Evolutionary conservation across 2,797 vertebrate genomes (phyloP).

Genomic region (Nyctibius grandis): DNA sequence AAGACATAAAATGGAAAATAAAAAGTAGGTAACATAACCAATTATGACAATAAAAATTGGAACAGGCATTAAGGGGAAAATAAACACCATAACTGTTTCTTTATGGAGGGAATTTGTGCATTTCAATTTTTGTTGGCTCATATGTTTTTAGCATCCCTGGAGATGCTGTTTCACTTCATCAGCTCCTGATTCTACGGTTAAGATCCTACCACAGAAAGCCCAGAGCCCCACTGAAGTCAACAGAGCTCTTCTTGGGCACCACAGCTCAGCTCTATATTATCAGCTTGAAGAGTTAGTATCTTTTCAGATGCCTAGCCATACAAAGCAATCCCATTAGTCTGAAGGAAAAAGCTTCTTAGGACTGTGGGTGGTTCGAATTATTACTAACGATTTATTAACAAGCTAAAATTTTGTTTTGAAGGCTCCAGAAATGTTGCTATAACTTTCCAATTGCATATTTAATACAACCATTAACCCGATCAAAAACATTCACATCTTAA

Average conservation of each 20-base stretch:
- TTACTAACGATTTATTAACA: not conserved
- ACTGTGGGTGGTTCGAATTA: not conserved
- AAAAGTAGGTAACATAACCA: not conserved
- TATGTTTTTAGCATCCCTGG: not conserved
- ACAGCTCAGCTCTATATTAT: not conserved
- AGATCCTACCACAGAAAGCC: not conserved
- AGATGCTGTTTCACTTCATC: not conserved
- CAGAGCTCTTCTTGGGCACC: not conserved
- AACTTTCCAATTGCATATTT: not conserved
- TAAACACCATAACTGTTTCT: not conserved
- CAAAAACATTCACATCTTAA: not conserved
- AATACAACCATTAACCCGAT: not conserved
- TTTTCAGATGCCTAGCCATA: not conserved
- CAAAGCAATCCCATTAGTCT: not conserved
- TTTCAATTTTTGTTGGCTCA: constrained; percentile 7
- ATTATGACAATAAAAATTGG: constrained; percentile 14
- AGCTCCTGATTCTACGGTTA: not conserved
- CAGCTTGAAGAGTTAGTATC: not conserved
- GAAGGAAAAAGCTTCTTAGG: not conserved
- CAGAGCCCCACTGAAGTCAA: not conserved
- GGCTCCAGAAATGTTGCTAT: not conserved
- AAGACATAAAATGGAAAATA: not conserved
- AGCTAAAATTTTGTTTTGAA: not conserved
- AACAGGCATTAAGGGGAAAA: not conserved
- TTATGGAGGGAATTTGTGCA: not conserved